These are phyloP conservation scores for Drosophila pegasa DNA, from an alignment of 2,888 invertebrate species.

Conservation along the genomic window DNA sequence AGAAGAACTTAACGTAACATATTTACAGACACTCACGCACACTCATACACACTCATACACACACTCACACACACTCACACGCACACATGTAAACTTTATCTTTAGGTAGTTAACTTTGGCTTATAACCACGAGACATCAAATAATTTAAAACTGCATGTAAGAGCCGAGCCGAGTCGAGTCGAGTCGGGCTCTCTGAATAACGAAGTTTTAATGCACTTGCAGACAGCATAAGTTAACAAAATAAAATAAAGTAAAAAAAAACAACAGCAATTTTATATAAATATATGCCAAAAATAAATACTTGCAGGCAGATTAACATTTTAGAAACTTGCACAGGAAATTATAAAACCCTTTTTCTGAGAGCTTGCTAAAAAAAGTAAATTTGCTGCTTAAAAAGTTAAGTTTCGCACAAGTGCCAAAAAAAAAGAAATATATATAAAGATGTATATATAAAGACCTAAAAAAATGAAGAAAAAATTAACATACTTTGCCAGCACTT, in stretches of 20 bases:
- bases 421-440: neutral
- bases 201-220: conserved; percentile 7
- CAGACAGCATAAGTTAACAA: neutral
- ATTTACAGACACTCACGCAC: conserved; percentile 17
- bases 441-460: conserved; percentile 2
- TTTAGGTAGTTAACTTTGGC: conserved; percentile 18
- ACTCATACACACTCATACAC: neutral
- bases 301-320: neutral
- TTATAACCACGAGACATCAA: conserved; percentile 18
- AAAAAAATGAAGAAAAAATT: conserved; percentile 18
- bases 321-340: conserved; percentile 4
- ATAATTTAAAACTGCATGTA: conserved; percentile 9
- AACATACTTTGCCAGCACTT: conserved; percentile 39
- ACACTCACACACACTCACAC: neutral
- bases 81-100: conserved; percentile 17
- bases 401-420: conserved; percentile 41
- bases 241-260: neutral
- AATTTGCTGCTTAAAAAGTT: conserved; percentile 66
- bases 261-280: neutral
- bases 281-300: neutral
- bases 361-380: conserved; percentile 35
- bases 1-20: conserved; percentile 19
- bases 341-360: neutral
- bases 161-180: neutral
- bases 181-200: neutral